Conservation (phyloP, 2,888 invertebrate genomes). For the Hyposoter dolosus region DNA sequence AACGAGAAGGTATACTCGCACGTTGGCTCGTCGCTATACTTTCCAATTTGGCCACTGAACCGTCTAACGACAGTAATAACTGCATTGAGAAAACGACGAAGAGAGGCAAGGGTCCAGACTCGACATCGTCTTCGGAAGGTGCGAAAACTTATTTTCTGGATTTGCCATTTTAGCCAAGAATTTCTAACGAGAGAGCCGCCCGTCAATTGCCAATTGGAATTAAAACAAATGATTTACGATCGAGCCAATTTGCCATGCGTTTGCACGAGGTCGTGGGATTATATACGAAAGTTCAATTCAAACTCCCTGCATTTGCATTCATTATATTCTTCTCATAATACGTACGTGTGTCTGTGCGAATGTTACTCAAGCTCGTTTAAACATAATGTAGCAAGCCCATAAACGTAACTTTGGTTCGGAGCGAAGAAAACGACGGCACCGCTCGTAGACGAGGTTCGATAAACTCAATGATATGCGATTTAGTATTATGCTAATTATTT, state of each 20-base stretch:
- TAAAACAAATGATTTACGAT: conserved; percentile 54
- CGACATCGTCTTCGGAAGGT: too few relatives aligned
- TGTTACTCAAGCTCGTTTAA: conserved; percentile 13
- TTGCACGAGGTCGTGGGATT: conserved; percentile 63
- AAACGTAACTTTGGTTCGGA: conserved; percentile 45
- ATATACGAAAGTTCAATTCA: conserved; percentile 55
- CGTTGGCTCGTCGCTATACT: conserved; percentile 35
- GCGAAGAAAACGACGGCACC: conserved; percentile 24
- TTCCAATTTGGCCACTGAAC: conserved; percentile 28
- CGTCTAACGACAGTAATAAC: neutral
- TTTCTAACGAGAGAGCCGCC: neutral
- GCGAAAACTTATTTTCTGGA: too few relatives aligned
- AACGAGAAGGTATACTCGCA: conserved; percentile 32
- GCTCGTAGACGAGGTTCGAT: conserved; percentile 47
- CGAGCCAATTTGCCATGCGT: conserved; percentile 38
- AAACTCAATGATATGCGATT: conserved; percentile 68
- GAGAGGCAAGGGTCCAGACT: neutral
- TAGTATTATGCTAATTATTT: conserved; percentile 69
- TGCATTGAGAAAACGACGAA: conserved; percentile 7
- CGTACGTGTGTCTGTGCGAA: neutral
- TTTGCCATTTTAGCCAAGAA: neutral
- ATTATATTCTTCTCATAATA: conserved; percentile 20
- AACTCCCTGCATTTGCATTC: conserved; percentile 18
- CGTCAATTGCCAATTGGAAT: conserved; percentile 27
- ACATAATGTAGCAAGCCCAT: conserved; percentile 35